Percentiles rank a stretch among this genome's conserved stretches.
phyloP scores from a whole-genome alignment of 2,113 vertebrate genomes.

The Cisticola juncidis region DNA sequence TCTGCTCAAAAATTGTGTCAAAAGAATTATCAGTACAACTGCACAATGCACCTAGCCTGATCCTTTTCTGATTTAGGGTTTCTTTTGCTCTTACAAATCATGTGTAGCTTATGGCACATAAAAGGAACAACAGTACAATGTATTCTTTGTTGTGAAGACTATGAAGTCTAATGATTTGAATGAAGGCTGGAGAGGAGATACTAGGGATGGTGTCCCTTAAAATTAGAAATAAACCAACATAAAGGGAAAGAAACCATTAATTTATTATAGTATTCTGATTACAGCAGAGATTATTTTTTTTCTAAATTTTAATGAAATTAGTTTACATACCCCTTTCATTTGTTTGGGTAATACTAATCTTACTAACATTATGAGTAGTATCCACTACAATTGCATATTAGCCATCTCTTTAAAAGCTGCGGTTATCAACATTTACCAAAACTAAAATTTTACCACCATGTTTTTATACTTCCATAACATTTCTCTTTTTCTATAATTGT shows the following conservation, averaged over 20 bases:
- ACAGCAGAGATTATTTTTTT: neutral
- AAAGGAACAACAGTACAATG: neutral
- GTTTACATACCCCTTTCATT: neutral
- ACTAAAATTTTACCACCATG: neutral
- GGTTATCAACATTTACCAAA: neutral
- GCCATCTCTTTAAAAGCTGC: neutral
- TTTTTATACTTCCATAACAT: neutral
- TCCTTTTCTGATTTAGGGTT: neutral
- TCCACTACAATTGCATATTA: neutral
- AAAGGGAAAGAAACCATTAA: neutral
- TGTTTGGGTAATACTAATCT: neutral
- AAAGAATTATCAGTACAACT: neutral
- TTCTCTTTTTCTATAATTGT: neutral
- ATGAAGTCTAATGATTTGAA: neutral
- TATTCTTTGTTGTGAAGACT: neutral
- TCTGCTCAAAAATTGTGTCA: neutral
- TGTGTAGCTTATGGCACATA: neutral
- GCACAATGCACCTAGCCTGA: neutral
- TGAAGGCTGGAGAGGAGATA: neutral
- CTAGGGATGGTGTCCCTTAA: neutral
- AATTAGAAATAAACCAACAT: neutral
- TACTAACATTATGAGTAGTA: neutral
- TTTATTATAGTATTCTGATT: neutral
- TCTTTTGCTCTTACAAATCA: neutral
- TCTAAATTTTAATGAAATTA: neutral